Base-by-base conservation (phyloP, 2,797 vertebrate species). In the Cyprinodon diabolis region DNA sequence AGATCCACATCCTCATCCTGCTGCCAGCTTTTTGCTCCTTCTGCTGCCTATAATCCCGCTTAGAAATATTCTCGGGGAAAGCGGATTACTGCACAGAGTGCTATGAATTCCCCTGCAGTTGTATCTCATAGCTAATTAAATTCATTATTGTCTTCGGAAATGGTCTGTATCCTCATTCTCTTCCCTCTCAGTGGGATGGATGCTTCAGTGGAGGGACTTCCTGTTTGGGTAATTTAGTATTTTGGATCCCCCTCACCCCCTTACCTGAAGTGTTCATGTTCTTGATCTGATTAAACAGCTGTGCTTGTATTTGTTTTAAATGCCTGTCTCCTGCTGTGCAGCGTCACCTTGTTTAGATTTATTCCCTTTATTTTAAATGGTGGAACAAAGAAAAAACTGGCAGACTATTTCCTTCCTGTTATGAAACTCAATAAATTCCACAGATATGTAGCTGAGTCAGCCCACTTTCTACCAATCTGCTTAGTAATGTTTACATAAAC, bases 71-170 rank as follows among this genome's bases (percentile, higher is more conserved):
- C 86, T 82, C 75, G 69, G 79, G 80, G 79, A 86, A 88, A 93
- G 87, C 66, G 85, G 89, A 92, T 93, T 93, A 90, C 83, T 45
- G 68, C 19, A 62, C 76, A 62, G 73, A 84, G 86, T 51, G 67
- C 72, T 75, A 79, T 84, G 84, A 87, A 86, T 90, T 85, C 80
- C 81, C 66, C 71, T 55, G 63, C 87, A 82, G 86, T 83, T 76
- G 80, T 84, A 84, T 90, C 90, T 90, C 82, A 76, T 84, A 75
- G 83, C 90, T 94, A 93, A 94, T 95, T 94, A 91, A 93, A 95
- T 92, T 80, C 75, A 85, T 92, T 84, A 91, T 92, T 93, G 89
- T 94, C 90, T 93, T 87, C 52, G 60, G 74, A 80, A 81, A 90
- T 79, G 77, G 78, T 71, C 75, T 45, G 54, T 63, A 37, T 89